Conservation (phyloP, 2,888 invertebrate species). For the Trichopria drosophilae region DNA sequence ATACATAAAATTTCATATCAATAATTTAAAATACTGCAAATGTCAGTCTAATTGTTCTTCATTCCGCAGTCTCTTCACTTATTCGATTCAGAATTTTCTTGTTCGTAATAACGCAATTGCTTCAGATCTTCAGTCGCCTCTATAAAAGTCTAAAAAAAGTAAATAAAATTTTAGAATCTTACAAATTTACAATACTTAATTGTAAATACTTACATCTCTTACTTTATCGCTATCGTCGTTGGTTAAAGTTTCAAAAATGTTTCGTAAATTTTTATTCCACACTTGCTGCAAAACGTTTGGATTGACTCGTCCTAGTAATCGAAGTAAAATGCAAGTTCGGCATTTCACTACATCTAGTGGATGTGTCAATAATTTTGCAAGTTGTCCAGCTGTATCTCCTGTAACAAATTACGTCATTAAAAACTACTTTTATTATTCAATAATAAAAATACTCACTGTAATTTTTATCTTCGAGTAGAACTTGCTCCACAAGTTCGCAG, state of each 20-base stretch:
- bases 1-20: no score
- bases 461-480: constrained; percentile 60
- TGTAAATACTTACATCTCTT: constrained; percentile 63
- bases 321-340: constrained; percentile 71
- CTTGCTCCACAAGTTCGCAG: constrained; percentile 73
- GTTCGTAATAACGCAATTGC: constrained; percentile 33
- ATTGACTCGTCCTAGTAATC: constrained; percentile 70
- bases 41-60: no score
- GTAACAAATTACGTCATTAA: background rate
- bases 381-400: constrained; percentile 26
- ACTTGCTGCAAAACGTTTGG: constrained; percentile 67
- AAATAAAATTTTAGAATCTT: background rate
- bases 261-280: constrained; percentile 66
- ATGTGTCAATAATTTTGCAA: constrained; percentile 31
- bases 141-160: constrained; percentile 30
- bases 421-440: constrained; percentile 16
- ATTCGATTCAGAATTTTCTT: constrained; percentile 16
- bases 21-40: no score
- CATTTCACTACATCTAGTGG: constrained; percentile 58
- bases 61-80: no score
- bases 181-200: no score
- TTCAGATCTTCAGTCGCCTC: constrained; percentile 32
- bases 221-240: constrained; percentile 66
- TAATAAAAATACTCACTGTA: constrained; percentile 31
- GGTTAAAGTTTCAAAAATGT: constrained; percentile 65